Conservation (phyloP, 2,113 vertebrate species). For the Panthera uncia region DNA sequence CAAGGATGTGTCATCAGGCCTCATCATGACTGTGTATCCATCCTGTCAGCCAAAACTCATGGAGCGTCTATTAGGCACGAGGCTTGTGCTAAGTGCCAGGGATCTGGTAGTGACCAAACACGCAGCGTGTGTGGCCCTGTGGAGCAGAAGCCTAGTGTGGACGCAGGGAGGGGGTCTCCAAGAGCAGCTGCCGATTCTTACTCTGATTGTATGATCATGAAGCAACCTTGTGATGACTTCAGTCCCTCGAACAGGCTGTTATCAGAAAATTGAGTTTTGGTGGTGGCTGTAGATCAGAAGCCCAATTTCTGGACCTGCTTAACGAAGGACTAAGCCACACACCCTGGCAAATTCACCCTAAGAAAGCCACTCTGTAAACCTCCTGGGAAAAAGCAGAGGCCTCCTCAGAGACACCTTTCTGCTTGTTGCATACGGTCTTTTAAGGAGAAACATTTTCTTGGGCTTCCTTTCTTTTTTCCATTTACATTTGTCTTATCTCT, state of each 20-base stretch:
- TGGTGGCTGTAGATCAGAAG: neutral
- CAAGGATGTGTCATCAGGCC: neutral
- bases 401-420: neutral
- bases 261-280: neutral
- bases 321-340: neutral
- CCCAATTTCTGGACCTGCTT: neutral
- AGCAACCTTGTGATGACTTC: neutral
- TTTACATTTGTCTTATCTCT: neutral
- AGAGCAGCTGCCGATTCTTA: neutral
- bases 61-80: neutral
- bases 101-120: neutral
- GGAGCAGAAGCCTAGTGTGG: neutral
- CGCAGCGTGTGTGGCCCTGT: neutral
- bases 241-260: neutral
- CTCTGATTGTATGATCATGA: neutral
- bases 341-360: neutral
- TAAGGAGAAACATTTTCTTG: neutral
- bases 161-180: neutral
- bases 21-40: neutral
- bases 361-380: neutral
- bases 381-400: neutral
- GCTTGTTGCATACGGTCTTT: neutral
- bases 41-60: neutral
- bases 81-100: neutral
- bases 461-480: neutral